These are phyloP conservation scores for Cavia aperea DNA, from an alignment of 2,113 vertebrate species.

Conservation along the genomic window DNA sequence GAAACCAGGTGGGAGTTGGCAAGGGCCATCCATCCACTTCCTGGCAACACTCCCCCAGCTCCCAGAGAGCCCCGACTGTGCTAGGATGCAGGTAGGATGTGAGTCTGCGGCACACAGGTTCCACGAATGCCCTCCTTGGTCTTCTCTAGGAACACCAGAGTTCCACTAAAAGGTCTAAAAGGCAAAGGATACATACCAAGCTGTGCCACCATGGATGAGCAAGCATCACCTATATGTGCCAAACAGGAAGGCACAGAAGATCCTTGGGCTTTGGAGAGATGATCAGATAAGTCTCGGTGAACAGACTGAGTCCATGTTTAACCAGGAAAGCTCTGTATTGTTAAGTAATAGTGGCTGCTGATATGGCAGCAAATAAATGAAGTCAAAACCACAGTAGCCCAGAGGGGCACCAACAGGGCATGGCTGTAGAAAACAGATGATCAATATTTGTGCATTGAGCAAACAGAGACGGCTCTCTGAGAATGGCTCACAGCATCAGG, in stretches of 20 bases:
- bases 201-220: neutral
- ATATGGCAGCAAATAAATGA: neutral
- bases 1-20: neutral
- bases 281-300: neutral
- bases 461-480: neutral
- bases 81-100: neutral
- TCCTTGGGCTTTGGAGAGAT: neutral
- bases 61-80: neutral
- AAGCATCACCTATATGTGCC: neutral
- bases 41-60: neutral
- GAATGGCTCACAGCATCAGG: neutral
- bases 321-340: neutral
- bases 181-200: neutral
- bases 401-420: neutral
- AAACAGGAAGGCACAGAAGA: neutral
- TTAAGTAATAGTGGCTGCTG: neutral
- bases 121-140: neutral
- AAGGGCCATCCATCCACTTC: neutral
- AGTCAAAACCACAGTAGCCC: neutral
- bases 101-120: neutral
- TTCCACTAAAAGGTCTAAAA: neutral
- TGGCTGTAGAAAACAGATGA: neutral
- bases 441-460: neutral
- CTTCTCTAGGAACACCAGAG: neutral
- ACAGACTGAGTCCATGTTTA: neutral